Base-by-base conservation (phyloP, 2,888 invertebrate species). In the Amiota communis region DNA sequence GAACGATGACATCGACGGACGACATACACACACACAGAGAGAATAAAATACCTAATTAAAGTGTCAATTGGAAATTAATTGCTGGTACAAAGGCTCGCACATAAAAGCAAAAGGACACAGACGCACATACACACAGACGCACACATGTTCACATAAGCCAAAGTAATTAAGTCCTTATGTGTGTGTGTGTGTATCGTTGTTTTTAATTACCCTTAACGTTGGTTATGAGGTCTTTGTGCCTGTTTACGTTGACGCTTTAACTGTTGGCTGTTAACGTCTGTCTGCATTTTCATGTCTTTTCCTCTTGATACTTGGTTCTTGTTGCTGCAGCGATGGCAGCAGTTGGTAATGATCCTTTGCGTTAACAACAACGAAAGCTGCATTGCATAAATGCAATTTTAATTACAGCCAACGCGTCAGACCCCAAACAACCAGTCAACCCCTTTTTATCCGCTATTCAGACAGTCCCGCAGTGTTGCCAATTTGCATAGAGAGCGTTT, bases 1-100 rank as follows among this genome's bases (percentile, higher is more conserved):
- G 17, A 12, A 61, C 36, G 36, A 2, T 6, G 6, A 6, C 36
- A 36, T 36, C 36, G 36, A 6, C 36, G 36, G 3, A 17, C 57
- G 51, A 17, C 48, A 47, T 15, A 57, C 36, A 6, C 6, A 36
- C 36, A 56, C 23, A n/a, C 13, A 56, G 46, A 20, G 23, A 53
- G 51, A 17, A 49, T 68, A 53, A 51, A 68, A 68, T 53, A 68
- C 56, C 63, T 71, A 64, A 71, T 71, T 71, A 71, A 71, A 64
- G 71, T 71, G 71, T 71, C 71, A 71, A 71, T 71, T 63, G 71
- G n/a, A 71, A 71, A 71, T 71, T 71, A 71, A 71, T 71, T 71
- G 36, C 56, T 13, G 53, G 56, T 48, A n/a, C 56, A 69, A 12
- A 23, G 51, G 61, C 36, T 17, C 63, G n/a, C 13, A 63, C 46